These are phyloP conservation scores for Eristalinus sepulchralis DNA, from an alignment of 2,888 invertebrate species.

Conservation along the genomic window DNA sequence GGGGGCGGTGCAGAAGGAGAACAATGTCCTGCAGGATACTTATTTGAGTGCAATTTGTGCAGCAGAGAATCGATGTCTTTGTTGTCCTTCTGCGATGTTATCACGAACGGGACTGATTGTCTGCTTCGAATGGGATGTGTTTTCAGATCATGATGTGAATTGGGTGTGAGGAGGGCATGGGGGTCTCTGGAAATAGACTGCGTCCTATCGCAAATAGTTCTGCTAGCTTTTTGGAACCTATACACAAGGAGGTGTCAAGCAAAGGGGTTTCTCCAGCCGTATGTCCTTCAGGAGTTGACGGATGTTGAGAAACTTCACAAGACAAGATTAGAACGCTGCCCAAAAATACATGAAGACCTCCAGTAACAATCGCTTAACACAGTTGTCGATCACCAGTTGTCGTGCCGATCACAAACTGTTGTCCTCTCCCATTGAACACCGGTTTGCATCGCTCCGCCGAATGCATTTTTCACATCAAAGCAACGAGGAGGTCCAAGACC, in stretches of 20 bases:
- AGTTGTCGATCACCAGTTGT: not conserved
- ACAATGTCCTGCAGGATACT: slow-evolving; percentile 56
- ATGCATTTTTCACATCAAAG: not conserved
- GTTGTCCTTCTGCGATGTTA: slow-evolving; percentile 58
- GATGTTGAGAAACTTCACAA: no score
- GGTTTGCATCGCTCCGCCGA: no score
- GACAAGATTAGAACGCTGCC: not conserved
- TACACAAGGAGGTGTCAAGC: no score
- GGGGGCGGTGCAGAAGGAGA: slow-evolving; percentile 59
- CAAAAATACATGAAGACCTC: not conserved
- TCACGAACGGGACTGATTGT: not conserved
- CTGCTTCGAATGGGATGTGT: not conserved
- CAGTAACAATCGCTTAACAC: not conserved
- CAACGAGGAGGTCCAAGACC: not conserved
- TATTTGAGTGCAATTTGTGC: slow-evolving; percentile 61
- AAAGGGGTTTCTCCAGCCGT: no score
- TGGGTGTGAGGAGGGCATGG: not conserved
- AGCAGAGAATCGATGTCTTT: slow-evolving; percentile 57
- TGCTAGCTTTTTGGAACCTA: no score
- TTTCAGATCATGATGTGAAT: not conserved
- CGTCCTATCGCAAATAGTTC: no score
- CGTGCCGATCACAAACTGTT: not conserved
- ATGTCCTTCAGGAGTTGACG: no score
- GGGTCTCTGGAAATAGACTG: no score
- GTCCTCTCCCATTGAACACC: not conserved